These are phyloP conservation scores for Eugnorisma glareosa DNA, from an alignment of 2,888 invertebrate genomes.

Conservation along the genomic window DNA sequence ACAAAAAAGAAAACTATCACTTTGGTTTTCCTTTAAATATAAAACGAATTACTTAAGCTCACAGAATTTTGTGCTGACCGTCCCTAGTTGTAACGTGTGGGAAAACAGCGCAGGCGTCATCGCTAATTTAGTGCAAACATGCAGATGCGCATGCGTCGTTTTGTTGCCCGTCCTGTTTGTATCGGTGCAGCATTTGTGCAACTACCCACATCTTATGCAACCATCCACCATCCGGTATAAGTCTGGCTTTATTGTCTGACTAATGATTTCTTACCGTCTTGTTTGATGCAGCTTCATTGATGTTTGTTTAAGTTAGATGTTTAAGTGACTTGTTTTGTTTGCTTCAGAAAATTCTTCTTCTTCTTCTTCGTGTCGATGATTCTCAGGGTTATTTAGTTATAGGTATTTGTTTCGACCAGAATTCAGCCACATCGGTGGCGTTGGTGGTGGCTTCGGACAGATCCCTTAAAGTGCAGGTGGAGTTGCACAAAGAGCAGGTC, in stretches of 20 bases:
- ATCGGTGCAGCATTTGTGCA: slow-evolving; percentile 52
- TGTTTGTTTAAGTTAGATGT: neutral
- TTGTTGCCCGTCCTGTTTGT: slow-evolving; percentile 71
- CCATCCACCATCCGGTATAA: slow-evolving; percentile 63
- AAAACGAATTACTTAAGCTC: neutral
- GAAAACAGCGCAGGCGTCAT: slow-evolving; percentile 84
- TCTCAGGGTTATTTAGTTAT: too few relatives aligned
- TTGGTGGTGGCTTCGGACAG: too few relatives aligned
- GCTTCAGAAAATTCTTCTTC: slow-evolving; percentile 22
- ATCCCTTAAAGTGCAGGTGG: too few relatives aligned
- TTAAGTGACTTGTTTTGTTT: neutral
- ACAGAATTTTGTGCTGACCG: slow-evolving; percentile 69
- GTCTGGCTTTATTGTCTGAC: slow-evolving; percentile 43
- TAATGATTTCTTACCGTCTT: slow-evolving; percentile 26
- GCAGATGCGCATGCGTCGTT: slow-evolving; percentile 78
- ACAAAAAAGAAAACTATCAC: too few relatives aligned
- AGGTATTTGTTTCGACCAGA: too few relatives aligned
- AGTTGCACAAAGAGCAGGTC: too few relatives aligned
- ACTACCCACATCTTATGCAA: slow-evolving; percentile 62
- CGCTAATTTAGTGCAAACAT: slow-evolving; percentile 86
- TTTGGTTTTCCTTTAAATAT: neutral
- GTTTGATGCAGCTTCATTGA: slow-evolving; percentile 1
- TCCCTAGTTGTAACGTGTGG: slow-evolving; percentile 80
- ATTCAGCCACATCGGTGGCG: too few relatives aligned
- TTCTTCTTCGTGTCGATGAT: too few relatives aligned